Conservation (phyloP, 64 coral and sea anemone species). For the Pocillopora damicornis region DNA sequence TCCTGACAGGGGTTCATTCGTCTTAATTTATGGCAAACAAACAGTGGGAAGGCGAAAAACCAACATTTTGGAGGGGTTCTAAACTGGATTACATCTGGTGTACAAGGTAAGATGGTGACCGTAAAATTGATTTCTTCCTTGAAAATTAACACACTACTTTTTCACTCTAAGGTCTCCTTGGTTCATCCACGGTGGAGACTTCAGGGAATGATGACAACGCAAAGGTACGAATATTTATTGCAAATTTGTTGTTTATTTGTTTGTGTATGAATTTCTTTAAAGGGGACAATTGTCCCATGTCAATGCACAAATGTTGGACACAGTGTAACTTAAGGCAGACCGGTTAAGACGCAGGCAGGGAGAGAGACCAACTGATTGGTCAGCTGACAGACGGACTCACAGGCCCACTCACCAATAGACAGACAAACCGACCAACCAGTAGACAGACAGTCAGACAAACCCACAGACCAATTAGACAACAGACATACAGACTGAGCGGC, state of each 20-base stretch:
- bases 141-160: neutral
- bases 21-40: constrained; percentile 58
- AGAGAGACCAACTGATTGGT: too few species aligned
- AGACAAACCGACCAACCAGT: too few species aligned
- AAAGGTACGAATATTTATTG: neutral
- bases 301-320: too few species aligned
- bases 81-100: constrained; percentile 60
- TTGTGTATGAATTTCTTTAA: neutral
- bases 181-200: neutral
- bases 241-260: neutral
- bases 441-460: too few species aligned
- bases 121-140: neutral
- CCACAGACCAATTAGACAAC: too few species aligned
- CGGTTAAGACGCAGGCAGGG: too few species aligned
- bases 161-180: neutral
- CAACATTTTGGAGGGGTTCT: constrained; percentile 24
- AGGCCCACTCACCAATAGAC: too few species aligned
- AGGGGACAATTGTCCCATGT: too few species aligned
- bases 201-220: neutral
- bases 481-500: too few species aligned
- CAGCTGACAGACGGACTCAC: too few species aligned
- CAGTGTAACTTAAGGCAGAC: too few species aligned
- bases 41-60: neutral
- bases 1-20: constrained; percentile 60
- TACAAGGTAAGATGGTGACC: constrained; percentile 50